Base-by-base conservation (phyloP, 2,888 invertebrate genomes). In the Callinectes sapidus region DNA sequence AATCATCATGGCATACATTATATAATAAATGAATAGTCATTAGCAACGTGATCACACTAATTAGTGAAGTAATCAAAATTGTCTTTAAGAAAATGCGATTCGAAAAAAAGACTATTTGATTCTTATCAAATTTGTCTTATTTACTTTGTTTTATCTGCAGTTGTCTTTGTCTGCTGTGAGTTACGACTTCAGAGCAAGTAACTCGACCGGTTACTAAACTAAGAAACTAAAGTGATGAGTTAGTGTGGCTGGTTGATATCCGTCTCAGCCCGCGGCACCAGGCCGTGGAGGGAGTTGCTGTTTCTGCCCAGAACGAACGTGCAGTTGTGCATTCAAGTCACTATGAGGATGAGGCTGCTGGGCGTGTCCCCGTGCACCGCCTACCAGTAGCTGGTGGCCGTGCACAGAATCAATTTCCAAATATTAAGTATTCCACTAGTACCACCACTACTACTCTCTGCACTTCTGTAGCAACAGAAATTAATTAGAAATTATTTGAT, bases 301-400 rank as follows among this genome's bases (percentile, higher is more conserved):
- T 81, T 81, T 16, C 81, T 81, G 3, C 35, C 35, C 32, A 35
- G 81, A 35, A 16, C 48, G 8, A 10, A 48, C 48, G 35, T 35
- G 32, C 35, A 32, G 81, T 35, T 81, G 81, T 35, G 81, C 81
- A 81, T 32, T 81, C 81, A 81, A 35, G 81, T 81, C 81, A 81
- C 81, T 81, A 28, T 10, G 35, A 81, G 35, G 14, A 81, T 81
- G 81, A 35, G 81, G 18, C 81, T 32, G 35, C 35, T 35, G 81
- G 35, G 81, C 32, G 81, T 81, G 81, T 77, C 81, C 35, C 35
- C 81, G 35, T 81, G 81, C 81, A 81, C 81, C 35, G 81, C 35
- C 35, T 81, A 81, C 35, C 81, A 81, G 35, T 16, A 81, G 35
- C 35, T 81, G 81, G 81, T 13, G 13, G 35, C 35, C 81, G 81